Percentiles rank a stretch among this genome's conserved stretches.
Conservation (phyloP, 2,113 vertebrate species). For the Haliaeetus leucogaster region DNA sequence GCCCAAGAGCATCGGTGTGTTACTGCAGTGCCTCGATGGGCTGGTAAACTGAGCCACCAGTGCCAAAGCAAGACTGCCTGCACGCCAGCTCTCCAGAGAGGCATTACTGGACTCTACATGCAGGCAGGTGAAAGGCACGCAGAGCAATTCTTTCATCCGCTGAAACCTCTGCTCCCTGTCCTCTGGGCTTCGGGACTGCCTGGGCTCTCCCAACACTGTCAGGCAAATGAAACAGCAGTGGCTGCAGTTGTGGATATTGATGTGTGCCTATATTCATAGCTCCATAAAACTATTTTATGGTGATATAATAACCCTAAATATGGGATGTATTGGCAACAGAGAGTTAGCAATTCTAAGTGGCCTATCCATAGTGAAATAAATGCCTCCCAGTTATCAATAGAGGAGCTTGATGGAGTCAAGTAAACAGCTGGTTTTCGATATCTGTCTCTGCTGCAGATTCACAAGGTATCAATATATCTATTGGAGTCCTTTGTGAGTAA, state of each 20-base stretch:
- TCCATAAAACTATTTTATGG: conserved; percentile 56
- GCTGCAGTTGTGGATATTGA: conserved; percentile 5
- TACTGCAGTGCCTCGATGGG: not conserved
- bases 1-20: not conserved
- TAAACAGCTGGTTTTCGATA: conserved; percentile 4
- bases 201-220: not conserved
- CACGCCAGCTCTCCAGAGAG: accelerated
- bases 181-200: not conserved
- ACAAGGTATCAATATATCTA: conserved; percentile 61
- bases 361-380: conserved; percentile 20
- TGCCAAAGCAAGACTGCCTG: not conserved
- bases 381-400: conserved; percentile 44
- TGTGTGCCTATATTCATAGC: conserved; percentile 10
- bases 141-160: not conserved
- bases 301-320: conserved; percentile 58
- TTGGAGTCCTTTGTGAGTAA: conserved; percentile 26
- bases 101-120: not conserved
- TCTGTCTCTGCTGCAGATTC: not conserved
- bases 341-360: not conserved
- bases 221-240: not conserved
- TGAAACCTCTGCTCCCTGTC: not conserved
- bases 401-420: conserved; percentile 21
- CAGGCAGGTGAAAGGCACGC: not conserved
- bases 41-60: not conserved
- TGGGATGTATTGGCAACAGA: conserved; percentile 29